Base-by-base conservation (phyloP, 1,140 invertebrate genomes). In the Scaptomyza hsui region DNA sequence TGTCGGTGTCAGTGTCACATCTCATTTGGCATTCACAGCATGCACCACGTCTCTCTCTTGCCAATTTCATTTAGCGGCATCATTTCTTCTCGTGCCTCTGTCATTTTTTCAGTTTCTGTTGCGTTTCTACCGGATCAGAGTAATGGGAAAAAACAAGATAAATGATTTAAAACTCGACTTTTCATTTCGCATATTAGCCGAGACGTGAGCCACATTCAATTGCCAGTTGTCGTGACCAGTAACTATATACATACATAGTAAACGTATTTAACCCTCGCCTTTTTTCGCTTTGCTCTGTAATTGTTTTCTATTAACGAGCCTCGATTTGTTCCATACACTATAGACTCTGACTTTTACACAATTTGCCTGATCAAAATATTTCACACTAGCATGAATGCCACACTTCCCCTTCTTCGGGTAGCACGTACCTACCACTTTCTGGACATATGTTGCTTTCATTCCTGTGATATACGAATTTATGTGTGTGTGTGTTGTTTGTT, bases 141-240 rank as follows among this genome's bases (percentile, higher is more conserved):
- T 67, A 67, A 72, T 72, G 70, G 70, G 77, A 65, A 86, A 86
- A 29, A 86, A 88, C 82, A 86, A 86, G 82, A 86, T 78, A 88
- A 86, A 86, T 86, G 82, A 86, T 86, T 86, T 88, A 48, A 82
- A 88, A 86, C 74, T 86, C 81, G 72, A 82, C 82, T 88, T 86
- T 86, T 86, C 82, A 86, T 86, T 86, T 86, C 64, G 78, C 73
- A 86, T 88, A 86, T 86, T 88, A 88, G 81, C 82, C 60, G 67
- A 29, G 61, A 88, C 81, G 81, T 88, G 80, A 57, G 75, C 15
- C 79, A 59, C 62, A 71, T 60, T 67, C 64, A 7, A 53, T 41
- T 6, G 7, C 13, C 26, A 39, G 9, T 37, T 65, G 41, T 53
- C 48, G 44, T 64, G 60, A 71, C 71, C 72, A 67, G 70, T 29